Evolutionary conservation across 2,888 invertebrate species (phyloP), one percentile per base, ranked within the genome.

Genomic region (Hypomecis punctinalis): DNA sequence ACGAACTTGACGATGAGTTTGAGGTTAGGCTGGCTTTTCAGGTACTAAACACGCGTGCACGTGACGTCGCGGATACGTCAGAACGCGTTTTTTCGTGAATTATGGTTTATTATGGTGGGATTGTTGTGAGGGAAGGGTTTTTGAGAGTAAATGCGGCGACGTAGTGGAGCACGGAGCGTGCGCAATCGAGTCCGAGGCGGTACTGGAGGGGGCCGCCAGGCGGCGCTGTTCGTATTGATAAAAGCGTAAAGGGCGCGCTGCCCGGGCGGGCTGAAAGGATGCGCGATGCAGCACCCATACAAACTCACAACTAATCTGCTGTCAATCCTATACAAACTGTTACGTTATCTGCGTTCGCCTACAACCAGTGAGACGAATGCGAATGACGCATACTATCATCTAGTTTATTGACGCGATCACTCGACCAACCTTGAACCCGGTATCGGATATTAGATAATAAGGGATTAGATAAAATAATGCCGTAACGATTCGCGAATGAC

Each of bases 221-320:
- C 86, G 90, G 91, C 91, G 90, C 84, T 85, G 80, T 69, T 70
- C 77, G 84, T 91, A 90, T 90, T 90, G 91, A 91, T 87, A 90
- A 89, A 91, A 88, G 87, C 88, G 90, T 85, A 86, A 84, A 86
- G 88, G 88, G 83, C 86, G 81, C 78, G 76, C 56, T 57, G 75
- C 73, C 76, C 78, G 78, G 81, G 69, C 54, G 69, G 69, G 64
- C 23, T 39, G n/a, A 11, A 70, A 76, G 73, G 76, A 78, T 81
- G 77, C 78, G 77, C 77, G 45, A 43, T 63, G 69, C 61, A 62
- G 23, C 54, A 39, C 40, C 42, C 40, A 51, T 46, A 59, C 48
- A 36, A 46, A 56, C 57, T 54, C 35, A 8, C 39, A n/a, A 10
- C 11, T 49, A 56, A 46, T 36, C 63, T 59, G 13, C 37, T 13